Evolutionary conservation across 2,797 vertebrate genomes (phyloP).

Genomic region (Halcyon badia): DNA sequence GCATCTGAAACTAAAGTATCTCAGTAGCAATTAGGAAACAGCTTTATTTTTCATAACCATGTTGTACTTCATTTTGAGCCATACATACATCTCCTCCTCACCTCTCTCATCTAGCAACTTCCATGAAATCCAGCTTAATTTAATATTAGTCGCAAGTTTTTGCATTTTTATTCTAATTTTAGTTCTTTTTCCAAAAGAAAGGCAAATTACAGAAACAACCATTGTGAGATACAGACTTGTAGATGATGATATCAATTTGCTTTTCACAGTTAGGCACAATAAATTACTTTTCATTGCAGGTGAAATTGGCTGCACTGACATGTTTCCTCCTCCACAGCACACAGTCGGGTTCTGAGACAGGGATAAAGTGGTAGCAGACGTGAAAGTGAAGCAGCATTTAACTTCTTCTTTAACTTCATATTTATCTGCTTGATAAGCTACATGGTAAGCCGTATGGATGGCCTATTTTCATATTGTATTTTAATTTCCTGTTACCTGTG

Average conservation of each 20-base stretch:
- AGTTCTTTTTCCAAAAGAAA: conserved; percentile 25
- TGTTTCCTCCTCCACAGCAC: background rate
- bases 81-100: background rate
- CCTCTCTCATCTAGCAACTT: background rate
- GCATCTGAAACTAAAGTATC: background rate
- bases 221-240: background rate
- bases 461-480: background rate
- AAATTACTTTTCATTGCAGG: conserved; percentile 23
- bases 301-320: conserved; percentile 11
- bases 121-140: background rate
- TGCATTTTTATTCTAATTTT: background rate
- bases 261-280: conserved; percentile 37
- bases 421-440: background rate
- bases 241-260: conserved; percentile 45
- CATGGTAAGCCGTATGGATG: background rate
- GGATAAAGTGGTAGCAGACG: background rate
- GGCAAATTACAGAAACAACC: conserved; percentile 9
- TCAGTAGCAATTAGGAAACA: background rate
- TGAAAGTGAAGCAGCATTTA: background rate
- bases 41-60: background rate
- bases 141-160: conserved; percentile 34
- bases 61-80: background rate
- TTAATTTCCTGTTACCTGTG: conserved; percentile 15
- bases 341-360: background rate
- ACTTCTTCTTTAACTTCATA: background rate